These are phyloP conservation scores for Characodon lateralis DNA, from an alignment of 2,797 vertebrate genomes.

Conservation along the genomic window DNA sequence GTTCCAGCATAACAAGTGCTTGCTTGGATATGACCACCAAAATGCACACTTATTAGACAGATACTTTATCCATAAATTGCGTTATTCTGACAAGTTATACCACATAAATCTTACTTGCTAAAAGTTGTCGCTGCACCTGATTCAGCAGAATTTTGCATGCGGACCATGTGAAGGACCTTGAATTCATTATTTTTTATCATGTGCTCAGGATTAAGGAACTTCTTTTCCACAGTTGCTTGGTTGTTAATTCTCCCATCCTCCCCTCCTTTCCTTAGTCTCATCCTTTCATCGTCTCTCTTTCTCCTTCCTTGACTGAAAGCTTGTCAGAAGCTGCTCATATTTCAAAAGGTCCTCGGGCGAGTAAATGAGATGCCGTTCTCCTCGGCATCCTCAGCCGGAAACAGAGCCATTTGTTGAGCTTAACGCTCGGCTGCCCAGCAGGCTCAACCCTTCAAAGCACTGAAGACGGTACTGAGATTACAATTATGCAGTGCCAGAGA, in stretches of 20 bases:
- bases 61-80: neutral
- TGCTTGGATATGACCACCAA: no score
- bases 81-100: neutral
- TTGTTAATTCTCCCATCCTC: neutral
- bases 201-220: neutral
- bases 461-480: conserved; percentile 59
- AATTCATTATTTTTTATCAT: neutral
- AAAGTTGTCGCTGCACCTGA: neutral
- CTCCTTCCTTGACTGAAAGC: conserved; percentile 41
- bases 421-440: conserved; percentile 54
- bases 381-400: conserved; percentile 60
- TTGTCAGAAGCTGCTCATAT: conserved; percentile 63
- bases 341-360: conserved; percentile 47
- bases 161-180: neutral
- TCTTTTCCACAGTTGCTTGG: neutral
- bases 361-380: conserved; percentile 63
- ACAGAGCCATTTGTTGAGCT: conserved; percentile 65
- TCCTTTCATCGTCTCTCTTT: conserved; percentile 6
- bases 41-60: no score
- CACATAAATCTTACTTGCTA: neutral
- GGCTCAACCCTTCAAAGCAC: conserved; percentile 60
- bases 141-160: neutral
- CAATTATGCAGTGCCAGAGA: conserved; percentile 56
- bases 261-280: conserved; percentile 1
- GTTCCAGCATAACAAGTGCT: no score